Base-by-base conservation (phyloP, 2,888 invertebrate species). In the Leptinotarsa tumamoca region DNA sequence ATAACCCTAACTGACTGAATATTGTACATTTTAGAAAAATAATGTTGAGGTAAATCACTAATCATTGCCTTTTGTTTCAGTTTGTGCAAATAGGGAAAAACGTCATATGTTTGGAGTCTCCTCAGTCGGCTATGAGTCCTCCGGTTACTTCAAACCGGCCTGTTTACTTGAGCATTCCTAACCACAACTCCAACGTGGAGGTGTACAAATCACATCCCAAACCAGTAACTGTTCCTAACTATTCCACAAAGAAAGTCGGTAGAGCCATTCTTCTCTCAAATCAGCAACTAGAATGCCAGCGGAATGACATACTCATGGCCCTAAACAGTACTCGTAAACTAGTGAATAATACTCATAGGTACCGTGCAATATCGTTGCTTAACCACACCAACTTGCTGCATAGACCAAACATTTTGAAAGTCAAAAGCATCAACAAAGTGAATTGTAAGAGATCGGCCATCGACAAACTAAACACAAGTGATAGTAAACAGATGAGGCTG, bases 181-280 rank as follows among this genome's bases (percentile, higher is more conserved):
- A 82, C 66, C 81, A 82, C 51, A 74, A 82, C n/a, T 82, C 80
- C 27, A 84, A 82, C 78, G 82, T 86, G 73, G 85, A 86, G 73
- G 80, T 86, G 89, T 91, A 91, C 84, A 86, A 90, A 78, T 85
- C 90, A 27, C 91, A 91, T 76, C 91, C 92, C 77, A 91, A 93
- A 77, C 91, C 92, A 15, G 90, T 93, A 15, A 90, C 90, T 51
- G 85, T 92, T 68, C 90, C 91, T 82, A 90, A 91, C 10, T 91
- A 90, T 83, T 90, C 91, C 83, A 89, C 91, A 67, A 88, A 90
- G 23, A 91, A 91, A 84, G 89, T 92, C 63, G 92, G 92, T 68
- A 90, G 90, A 79, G 90, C 91, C 14, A 87, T 92, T 67, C 89
- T 91, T 3, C 84, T 92, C 80, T 90, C 91, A 67, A 87, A 86